These are phyloP conservation scores for Homarus gammarus DNA, from an alignment of 2,888 invertebrate genomes.

Conservation along the genomic window DNA sequence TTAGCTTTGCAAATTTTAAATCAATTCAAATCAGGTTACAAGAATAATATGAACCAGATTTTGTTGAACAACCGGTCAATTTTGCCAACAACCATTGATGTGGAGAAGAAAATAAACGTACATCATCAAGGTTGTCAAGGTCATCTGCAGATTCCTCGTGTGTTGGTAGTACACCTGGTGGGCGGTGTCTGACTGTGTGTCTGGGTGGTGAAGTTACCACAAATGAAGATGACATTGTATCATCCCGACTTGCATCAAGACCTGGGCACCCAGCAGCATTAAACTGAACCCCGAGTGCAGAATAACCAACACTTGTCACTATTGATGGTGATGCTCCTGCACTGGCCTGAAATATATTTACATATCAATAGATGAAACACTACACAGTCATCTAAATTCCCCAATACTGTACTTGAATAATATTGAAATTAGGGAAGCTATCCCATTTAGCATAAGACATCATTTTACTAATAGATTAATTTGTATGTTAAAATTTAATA, in stretches of 20 bases:
- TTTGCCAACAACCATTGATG: too few species aligned
- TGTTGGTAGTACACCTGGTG: constrained; percentile 88
- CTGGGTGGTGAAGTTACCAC: constrained; percentile 81
- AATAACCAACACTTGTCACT: constrained; percentile 3
- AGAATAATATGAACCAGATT: too few species aligned
- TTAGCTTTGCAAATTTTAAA: too few species aligned
- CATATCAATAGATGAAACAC: not conserved
- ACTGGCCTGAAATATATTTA: constrained; percentile 43
- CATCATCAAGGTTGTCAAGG: constrained; percentile 95
- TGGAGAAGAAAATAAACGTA: constrained; percentile 80
- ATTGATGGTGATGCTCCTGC: constrained; percentile 45
- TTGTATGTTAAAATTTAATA: too few species aligned
- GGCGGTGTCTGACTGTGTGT: constrained; percentile 86
- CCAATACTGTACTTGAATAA: too few species aligned
- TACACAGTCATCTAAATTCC: too few species aligned
- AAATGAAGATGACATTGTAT: constrained; percentile 53
- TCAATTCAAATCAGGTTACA: too few species aligned
- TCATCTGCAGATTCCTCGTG: constrained; percentile 90
- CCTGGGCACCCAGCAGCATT: constrained; percentile 10
- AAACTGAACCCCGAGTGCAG: constrained; percentile 45
- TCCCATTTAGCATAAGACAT: too few species aligned
- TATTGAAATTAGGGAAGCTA: too few species aligned
- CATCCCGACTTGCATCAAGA: constrained; percentile 25
- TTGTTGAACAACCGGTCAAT: too few species aligned
- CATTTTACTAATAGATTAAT: too few species aligned